phyloP scores from a whole-genome alignment of 2,888 invertebrate species.

The Heliconius erato region DNA sequence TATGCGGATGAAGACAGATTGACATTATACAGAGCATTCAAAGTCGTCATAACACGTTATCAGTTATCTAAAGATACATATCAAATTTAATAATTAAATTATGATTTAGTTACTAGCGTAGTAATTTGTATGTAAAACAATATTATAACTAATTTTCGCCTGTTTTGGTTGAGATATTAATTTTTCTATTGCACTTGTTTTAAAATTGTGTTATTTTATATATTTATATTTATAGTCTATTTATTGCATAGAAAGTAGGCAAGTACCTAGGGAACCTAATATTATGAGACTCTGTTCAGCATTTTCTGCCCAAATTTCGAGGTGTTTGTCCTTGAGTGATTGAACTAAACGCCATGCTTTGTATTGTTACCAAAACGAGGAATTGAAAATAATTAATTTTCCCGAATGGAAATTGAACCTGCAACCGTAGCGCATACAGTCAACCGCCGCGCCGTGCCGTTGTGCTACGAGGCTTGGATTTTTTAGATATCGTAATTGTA shows the following conservation, averaged over 20 bases:
- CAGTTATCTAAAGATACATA: conserved; percentile 21
- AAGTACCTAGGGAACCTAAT: not conserved
- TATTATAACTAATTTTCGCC: conserved; percentile 10
- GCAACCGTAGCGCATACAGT: too few relatives aligned
- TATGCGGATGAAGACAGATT: conserved; percentile 22
- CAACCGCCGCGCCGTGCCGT: too few relatives aligned
- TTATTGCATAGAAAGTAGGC: not conserved
- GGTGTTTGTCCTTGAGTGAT: not conserved
- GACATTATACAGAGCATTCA: conserved; percentile 16
- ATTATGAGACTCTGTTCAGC: not conserved
- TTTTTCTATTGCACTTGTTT: not conserved
- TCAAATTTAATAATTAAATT: conserved; percentile 12
- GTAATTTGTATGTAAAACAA: conserved; percentile 16
- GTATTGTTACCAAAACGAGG: too few relatives aligned
- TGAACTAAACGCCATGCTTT: too few relatives aligned
- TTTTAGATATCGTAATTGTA: too few relatives aligned
- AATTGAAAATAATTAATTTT: too few relatives aligned
- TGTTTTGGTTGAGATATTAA: not conserved
- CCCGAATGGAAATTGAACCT: too few relatives aligned
- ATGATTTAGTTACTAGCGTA: not conserved
- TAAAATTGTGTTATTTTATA: not conserved
- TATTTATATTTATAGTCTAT: not conserved
- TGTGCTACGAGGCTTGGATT: too few relatives aligned
- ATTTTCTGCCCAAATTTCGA: not conserved
- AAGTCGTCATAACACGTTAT: conserved; percentile 28